phyloP scores from a whole-genome alignment of 1,140 invertebrate genomes.

The Lepidurus apus region DNA sequence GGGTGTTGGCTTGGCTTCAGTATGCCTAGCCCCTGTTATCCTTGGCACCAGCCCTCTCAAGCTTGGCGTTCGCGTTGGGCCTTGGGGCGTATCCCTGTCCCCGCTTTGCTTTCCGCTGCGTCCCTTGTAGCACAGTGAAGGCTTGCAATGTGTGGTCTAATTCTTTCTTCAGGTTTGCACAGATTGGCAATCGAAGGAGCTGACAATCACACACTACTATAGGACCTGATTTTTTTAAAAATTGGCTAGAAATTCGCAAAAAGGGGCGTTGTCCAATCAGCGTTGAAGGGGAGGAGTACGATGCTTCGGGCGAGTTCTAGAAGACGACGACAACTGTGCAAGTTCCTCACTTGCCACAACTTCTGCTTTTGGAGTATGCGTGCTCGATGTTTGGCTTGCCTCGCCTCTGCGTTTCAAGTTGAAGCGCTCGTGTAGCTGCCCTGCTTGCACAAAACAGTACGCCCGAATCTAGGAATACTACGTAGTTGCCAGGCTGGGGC shows the following conservation, averaged over 20 bases:
- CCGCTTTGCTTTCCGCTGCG: conserved; percentile 13
- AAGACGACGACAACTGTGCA: neutral
- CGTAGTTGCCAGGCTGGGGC: neutral
- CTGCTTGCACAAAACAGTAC: neutral
- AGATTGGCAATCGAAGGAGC: neutral
- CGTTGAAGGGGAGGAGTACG: neutral
- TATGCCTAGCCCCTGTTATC: conserved; percentile 21
- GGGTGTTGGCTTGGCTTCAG: conserved; percentile 3
- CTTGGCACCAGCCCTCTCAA: conserved; percentile 20
- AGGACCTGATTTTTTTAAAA: neutral
- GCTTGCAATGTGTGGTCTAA: neutral
- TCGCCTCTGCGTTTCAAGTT: neutral
- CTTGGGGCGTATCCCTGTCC: conserved; percentile 18
- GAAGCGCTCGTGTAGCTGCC: neutral
- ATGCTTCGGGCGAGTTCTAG: neutral
- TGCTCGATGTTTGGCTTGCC: neutral
- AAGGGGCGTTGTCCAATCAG: conserved; percentile 7
- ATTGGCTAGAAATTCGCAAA: neutral
- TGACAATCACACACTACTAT: neutral
- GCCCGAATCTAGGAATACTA: neutral
- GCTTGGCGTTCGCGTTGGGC: conserved; percentile 6
- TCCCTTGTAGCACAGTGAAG: conserved; percentile 4
- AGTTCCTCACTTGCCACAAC: neutral
- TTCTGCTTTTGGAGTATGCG: neutral
- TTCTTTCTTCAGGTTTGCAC: neutral